A percentile compares a stretch with the other conserved stretches of the same genome.
These are phyloP conservation scores for Nymphicus hollandicus DNA, from an alignment of 2,113 vertebrate species.

Conservation along the genomic window DNA sequence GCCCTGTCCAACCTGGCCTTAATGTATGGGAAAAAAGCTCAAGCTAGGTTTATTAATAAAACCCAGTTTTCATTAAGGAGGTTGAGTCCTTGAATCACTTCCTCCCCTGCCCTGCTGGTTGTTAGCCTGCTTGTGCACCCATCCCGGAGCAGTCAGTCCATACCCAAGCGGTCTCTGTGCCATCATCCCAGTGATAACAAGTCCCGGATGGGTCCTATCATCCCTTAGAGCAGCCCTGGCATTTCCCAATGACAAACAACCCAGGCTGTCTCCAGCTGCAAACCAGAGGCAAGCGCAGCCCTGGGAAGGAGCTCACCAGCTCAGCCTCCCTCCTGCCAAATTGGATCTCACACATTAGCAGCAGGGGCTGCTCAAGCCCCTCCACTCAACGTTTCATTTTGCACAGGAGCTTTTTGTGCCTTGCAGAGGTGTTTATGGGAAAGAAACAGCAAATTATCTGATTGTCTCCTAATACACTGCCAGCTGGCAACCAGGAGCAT, in stretches of 20 bases:
- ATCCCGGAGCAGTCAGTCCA: not conserved
- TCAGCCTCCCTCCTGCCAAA: not conserved
- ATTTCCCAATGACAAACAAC: not conserved
- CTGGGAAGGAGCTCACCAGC: not conserved
- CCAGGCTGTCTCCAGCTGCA: not conserved
- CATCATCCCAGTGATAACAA: fast-evolving
- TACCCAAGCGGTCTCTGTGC: fast-evolving
- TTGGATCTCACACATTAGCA: not conserved
- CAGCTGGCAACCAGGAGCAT: not conserved
- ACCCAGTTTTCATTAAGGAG: not conserved
- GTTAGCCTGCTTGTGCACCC: not conserved
- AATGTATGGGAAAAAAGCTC: not conserved
- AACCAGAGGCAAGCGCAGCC: not conserved
- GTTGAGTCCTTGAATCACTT: not conserved
- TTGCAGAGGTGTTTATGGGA: not conserved
- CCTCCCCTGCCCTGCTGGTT: not conserved
- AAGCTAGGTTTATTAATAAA: not conserved
- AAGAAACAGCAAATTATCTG: not conserved
- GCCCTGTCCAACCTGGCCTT: not conserved
- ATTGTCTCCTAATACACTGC: not conserved
- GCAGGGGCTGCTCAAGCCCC: not conserved
- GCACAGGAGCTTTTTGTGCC: not conserved
- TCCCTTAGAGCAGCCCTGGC: not conserved
- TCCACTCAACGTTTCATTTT: fast-evolving
- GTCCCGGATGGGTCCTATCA: not conserved